Conservation (phyloP, 1,140 invertebrate genomes). For the Temnothorax longispinosus region DNA sequence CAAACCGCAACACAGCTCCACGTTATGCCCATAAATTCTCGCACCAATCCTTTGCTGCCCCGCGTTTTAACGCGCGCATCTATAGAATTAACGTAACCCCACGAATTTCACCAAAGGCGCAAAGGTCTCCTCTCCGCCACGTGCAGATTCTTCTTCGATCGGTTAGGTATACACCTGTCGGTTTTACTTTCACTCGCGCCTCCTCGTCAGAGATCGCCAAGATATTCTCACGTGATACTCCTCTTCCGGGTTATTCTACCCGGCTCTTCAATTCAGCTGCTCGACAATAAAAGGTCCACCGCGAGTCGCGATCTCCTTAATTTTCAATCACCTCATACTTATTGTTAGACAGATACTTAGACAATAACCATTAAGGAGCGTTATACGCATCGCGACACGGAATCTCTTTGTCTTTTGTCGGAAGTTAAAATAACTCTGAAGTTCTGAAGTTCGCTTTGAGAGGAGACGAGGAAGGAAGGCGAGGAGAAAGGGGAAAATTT, state of each 20-base stretch:
- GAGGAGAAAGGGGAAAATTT: slow-evolving; percentile 16
- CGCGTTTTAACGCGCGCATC: background rate
- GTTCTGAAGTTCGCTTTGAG: background rate
- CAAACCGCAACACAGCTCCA: background rate
- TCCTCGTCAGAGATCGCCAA: slow-evolving; percentile 17
- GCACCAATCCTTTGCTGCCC: background rate
- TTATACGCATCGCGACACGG: background rate
- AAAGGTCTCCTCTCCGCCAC: slow-evolving; percentile 13
- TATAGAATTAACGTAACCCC: background rate
- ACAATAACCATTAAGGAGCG: background rate
- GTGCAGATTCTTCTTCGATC: slow-evolving; percentile 18
- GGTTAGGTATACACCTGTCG: slow-evolving; percentile 44
- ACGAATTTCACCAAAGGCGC: slow-evolving; percentile 19
- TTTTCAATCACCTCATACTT: background rate
- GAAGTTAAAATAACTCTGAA: slow-evolving; percentile 23
- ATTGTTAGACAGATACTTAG: background rate
- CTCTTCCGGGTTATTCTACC: slow-evolving; percentile 38
- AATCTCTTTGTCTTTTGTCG: slow-evolving; percentile 20
- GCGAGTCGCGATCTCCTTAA: background rate
- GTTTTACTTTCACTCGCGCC: slow-evolving; percentile 53
- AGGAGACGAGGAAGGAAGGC: background rate
- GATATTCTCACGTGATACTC: slow-evolving; percentile 19
- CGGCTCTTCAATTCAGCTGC: background rate
- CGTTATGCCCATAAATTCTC: slow-evolving; percentile 7
- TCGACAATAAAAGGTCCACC: slow-evolving; percentile 14